Conservation (phyloP, 2,797 vertebrate genomes). For the Alauda arvensis region DNA sequence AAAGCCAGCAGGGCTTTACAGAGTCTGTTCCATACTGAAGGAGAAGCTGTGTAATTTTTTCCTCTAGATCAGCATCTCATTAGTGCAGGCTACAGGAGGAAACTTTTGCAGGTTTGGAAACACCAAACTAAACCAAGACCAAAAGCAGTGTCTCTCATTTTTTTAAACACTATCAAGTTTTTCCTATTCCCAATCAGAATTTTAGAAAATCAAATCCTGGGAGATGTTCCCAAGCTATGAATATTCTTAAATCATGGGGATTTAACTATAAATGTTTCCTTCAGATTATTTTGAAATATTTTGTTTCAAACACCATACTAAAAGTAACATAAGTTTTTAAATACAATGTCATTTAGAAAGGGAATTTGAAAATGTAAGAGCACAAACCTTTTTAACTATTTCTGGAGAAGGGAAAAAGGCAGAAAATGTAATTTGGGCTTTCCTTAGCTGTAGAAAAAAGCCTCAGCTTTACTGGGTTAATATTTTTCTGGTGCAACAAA, state of each 20-base stretch:
- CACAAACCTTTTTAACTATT: not conserved
- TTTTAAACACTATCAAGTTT: not conserved
- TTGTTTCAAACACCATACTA: not conserved
- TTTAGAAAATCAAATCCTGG: not conserved
- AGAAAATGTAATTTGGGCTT: not conserved
- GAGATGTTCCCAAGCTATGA: not conserved
- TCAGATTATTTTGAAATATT: not conserved
- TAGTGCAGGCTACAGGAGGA: not conserved
- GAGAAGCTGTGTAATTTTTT: not conserved
- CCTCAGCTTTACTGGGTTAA: not conserved
- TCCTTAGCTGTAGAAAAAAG: not conserved
- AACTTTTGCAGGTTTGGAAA: not conserved
- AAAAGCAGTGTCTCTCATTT: not conserved
- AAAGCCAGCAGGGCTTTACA: not conserved
- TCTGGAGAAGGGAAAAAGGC: not conserved
- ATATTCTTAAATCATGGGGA: not conserved
- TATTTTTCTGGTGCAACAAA: not conserved
- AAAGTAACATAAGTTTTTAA: not conserved
- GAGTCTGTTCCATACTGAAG: not conserved
- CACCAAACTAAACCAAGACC: not conserved
- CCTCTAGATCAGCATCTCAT: not conserved
- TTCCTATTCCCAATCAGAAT: not conserved
- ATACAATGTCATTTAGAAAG: not conserved
- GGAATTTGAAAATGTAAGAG: not conserved
- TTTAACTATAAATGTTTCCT: not conserved